Evolutionary conservation across 2,797 vertebrate genomes (phyloP), one percentile per base, ranked within the genome.

Genomic region (Schizopygopsis pylzovi): DNA sequence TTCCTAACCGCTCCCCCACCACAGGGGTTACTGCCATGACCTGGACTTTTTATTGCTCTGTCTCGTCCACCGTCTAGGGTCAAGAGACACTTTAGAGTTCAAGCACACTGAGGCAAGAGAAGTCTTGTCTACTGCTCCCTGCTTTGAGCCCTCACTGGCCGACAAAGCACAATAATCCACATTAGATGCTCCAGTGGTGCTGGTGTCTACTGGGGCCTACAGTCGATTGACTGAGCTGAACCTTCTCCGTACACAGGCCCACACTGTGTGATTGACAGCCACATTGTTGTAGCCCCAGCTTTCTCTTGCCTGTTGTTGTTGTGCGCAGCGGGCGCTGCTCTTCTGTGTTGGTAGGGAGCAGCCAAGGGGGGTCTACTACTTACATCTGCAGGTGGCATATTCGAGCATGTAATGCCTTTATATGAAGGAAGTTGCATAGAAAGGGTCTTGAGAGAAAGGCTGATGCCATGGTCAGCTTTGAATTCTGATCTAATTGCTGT

Each of bases 81-180:
- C 89, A 89, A 86, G 80, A 85, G 82, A 41, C 83, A 65, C 90
- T 88, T 76, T 81, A 63, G 81, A 91, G 91, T 92, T 92, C 89
- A 92, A 91, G 89, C 82, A 83, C 73, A 79, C 84, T 89, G 80
- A 86, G 72, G 90, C 83, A 72, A 87, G 83, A 89, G 85, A 83
- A 80, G 88, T 92, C 91, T 87, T 90, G 87, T 88, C 81, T 87
- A 86, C 88, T 89, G 85, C 89, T 89, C 85, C 88, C 81, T 73
- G 76, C 54, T 41, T 85, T 90, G 88, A 92, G 92, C 91, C 89
- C 82, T 89, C 88, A 89, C 89, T 91, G 81, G 90, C 90, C 90
- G 92, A 91, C 91, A 93, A 92, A 93, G 92, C 92, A 90, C 90
- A 86, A 90, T 94, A 95, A 94, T 94, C 92, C 91, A 93, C 91